Evolutionary conservation across 2,888 invertebrate genomes (phyloP).

Genomic region (Eugnorisma glareosa): DNA sequence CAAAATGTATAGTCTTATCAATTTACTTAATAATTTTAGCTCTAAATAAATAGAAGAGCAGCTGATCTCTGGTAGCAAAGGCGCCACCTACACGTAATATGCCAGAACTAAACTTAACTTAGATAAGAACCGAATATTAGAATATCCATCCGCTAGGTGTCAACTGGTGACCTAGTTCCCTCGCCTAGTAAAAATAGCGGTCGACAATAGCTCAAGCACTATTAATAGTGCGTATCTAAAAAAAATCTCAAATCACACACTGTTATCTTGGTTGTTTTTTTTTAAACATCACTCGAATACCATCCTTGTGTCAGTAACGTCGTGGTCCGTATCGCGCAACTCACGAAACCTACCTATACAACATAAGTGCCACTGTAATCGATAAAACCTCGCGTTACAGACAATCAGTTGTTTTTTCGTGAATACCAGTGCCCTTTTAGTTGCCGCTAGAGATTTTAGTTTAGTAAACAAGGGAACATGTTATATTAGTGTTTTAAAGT

Average conservation of each 20-base stretch:
- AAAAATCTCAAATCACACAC: slow-evolving; percentile 81
- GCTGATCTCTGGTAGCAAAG: slow-evolving; percentile 34
- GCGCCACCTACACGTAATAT: slow-evolving; percentile 72
- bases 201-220: slow-evolving; percentile 89
- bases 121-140: slow-evolving; percentile 73
- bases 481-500: slow-evolving; percentile 77
- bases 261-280: slow-evolving; percentile 79
- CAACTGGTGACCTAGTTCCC: slow-evolving; percentile 86
- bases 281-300: slow-evolving; percentile 66
- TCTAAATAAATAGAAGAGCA: slow-evolving; percentile 5
- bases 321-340: slow-evolving; percentile 78
- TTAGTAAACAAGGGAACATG: slow-evolving; percentile 89
- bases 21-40: background rate
- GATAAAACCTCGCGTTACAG: slow-evolving; percentile 73
- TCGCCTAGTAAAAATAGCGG: slow-evolving; percentile 88
- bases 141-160: slow-evolving; percentile 75
- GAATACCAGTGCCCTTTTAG: slow-evolving; percentile 82
- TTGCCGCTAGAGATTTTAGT: slow-evolving; percentile 84
- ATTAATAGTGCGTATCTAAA: slow-evolving; percentile 88
- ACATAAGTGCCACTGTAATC: slow-evolving; percentile 71
- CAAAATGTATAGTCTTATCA: background rate
- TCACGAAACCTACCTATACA: slow-evolving; percentile 73
- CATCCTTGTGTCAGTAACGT: slow-evolving; percentile 62
- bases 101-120: slow-evolving; percentile 65
- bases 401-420: slow-evolving; percentile 79